Evolutionary conservation across 1,140 invertebrate species (phyloP), one percentile per base, ranked within the genome.

Genomic region (Coptotermes formosanus): DNA sequence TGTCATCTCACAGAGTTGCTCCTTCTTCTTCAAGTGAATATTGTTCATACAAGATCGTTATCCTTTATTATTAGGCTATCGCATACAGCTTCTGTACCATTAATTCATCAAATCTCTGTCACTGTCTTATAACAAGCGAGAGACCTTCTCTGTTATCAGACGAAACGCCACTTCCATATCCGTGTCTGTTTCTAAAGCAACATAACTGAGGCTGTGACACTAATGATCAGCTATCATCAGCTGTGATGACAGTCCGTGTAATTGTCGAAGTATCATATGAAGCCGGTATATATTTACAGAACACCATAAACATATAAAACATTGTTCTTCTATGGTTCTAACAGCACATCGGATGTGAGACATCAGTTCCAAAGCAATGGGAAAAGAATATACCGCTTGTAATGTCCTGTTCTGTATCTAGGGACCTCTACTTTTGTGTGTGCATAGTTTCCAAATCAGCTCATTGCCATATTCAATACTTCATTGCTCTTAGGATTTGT

Each of bases 271-370:
- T 25, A 30, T 75, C 25, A 75, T 75, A 30, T n/a, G 25, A 75
- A 75, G 64, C 64, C 64, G 64, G 8, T 75, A 55, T 55, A 19
- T 55, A 21, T 55, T 55, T 55, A 55, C 1, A 55, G 25, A 75
- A 75, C n/a, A 30, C 64, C n/a, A 64, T 75, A 75, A 75, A 75
- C 64, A 75, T 75, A 30, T 75, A 75, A 75, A 30, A 25, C 64
- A 75, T 75, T 75, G 64, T 75, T 25, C 64, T 30, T 75, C 64
- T 75, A 8, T 2, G 19, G 4, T 55, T 21, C 52, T 55, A 16
- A n/a, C 14, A 55, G 14, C 19, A 55, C 52, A 55, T 55, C 52
- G 52, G 14, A 55, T 55, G 52, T 55, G 19, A 55, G 14, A 19
- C 52, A 55, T 55, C 52, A 19, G 52, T 55, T 55, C 21, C 52